These are phyloP conservation scores for Potamarius usumacintae DNA, from an alignment of 2,113 vertebrate species.

Conservation along the genomic window DNA sequence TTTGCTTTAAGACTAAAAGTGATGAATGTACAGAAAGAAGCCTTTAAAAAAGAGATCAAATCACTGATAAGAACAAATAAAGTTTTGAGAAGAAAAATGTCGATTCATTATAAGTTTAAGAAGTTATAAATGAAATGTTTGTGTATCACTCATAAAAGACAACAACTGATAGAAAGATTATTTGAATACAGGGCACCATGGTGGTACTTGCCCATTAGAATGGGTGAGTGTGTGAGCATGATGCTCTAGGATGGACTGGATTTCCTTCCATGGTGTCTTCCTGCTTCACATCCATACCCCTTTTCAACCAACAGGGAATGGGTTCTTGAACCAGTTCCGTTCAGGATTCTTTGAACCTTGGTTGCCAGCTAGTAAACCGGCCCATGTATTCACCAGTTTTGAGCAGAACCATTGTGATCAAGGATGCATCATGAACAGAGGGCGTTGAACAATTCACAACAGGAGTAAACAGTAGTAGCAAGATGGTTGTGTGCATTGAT, in stretches of 20 bases:
- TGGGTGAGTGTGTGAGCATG: neutral
- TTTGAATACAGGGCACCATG: neutral
- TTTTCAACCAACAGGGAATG: too few relatives aligned
- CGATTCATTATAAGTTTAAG: neutral
- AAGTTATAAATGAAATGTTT: neutral
- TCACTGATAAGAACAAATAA: neutral
- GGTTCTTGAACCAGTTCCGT: too few relatives aligned
- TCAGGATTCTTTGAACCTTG: too few relatives aligned
- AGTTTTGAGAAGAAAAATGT: neutral
- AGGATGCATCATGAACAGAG: too few relatives aligned
- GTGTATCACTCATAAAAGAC: neutral
- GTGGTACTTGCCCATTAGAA: neutral
- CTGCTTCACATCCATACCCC: too few relatives aligned
- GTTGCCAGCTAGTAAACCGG: too few relatives aligned
- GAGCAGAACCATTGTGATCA: too few relatives aligned
- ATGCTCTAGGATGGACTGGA: neutral
- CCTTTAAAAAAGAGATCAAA: neutral
- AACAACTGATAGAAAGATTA: neutral
- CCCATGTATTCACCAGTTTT: too few relatives aligned
- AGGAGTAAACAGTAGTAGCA: too few relatives aligned
- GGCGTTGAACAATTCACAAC: too few relatives aligned
- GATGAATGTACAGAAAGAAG: neutral
- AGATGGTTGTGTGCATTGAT: too few relatives aligned
- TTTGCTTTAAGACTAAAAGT: neutral
- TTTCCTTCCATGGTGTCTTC: neutral